Evolutionary conservation across 2,113 vertebrate genomes (phyloP).

Genomic region (Suncus etruscus): DNA sequence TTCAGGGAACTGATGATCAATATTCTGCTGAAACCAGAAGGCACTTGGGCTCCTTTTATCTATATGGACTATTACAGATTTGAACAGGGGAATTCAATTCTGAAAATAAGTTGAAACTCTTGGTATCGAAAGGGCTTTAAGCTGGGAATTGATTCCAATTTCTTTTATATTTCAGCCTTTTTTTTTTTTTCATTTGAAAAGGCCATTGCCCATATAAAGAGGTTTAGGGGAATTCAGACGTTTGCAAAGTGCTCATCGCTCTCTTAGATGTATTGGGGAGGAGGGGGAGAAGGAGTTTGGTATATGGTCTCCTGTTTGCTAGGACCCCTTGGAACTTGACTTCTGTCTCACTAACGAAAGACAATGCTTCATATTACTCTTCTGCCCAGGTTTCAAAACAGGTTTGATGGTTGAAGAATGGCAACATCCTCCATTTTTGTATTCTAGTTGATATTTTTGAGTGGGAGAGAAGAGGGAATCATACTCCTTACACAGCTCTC

Average conservation of each 20-base stretch:
- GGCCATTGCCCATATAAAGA: constrained; percentile 52
- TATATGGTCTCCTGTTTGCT: constrained; percentile 10
- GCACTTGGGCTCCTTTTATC: constrained; percentile 64
- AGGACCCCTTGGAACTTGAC: constrained; percentile 39
- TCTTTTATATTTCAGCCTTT: constrained; percentile 62
- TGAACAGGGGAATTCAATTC: constrained; percentile 69
- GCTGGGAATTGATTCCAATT: constrained; percentile 64
- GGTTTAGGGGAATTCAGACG: constrained; percentile 62
- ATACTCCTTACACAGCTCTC: constrained; percentile 17
- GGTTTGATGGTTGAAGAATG: neutral
- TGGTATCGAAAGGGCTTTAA: constrained; percentile 61
- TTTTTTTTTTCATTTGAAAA: constrained; percentile 70
- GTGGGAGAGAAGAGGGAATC: neutral
- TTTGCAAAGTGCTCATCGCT: constrained; percentile 61
- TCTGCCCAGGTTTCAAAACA: constrained; percentile 32
- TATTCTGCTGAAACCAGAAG: constrained; percentile 54
- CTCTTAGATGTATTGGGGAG: constrained; percentile 8
- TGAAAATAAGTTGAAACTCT: constrained; percentile 70
- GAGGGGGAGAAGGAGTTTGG: constrained; percentile 1
- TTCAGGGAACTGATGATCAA: constrained; percentile 50
- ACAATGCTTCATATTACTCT: constrained; percentile 37
- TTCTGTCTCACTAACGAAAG: neutral
- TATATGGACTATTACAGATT: constrained; percentile 66
- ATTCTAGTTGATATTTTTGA: constrained; percentile 62
- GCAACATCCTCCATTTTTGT: neutral